These are phyloP conservation scores for Temnothorax nylanderi DNA, from an alignment of 1,140 invertebrate genomes.

Conservation along the genomic window DNA sequence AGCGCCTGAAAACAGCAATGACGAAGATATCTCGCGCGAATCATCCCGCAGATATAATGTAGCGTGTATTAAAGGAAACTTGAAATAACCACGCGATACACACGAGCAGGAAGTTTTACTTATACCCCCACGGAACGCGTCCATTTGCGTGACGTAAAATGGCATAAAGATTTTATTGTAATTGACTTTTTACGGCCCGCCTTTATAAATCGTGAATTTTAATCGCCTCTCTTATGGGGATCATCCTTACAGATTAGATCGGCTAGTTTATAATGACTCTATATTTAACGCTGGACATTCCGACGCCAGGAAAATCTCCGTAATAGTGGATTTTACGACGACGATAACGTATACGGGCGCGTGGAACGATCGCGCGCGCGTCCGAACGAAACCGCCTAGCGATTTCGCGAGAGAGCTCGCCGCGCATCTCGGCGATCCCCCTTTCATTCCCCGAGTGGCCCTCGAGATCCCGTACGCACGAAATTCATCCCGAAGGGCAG, in stretches of 20 bases:
- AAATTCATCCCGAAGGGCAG: conserved; percentile 66
- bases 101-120: conserved; percentile 24
- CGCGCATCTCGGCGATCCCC: background rate
- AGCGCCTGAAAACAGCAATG: background rate
- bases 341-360: conserved; percentile 4
- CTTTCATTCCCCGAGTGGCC: conserved; percentile 29
- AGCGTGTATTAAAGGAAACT: background rate
- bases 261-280: conserved; percentile 29
- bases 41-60: background rate
- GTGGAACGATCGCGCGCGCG: conserved; percentile 9
- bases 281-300: conserved; percentile 36
- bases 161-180: conserved; percentile 25
- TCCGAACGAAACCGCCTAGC: background rate
- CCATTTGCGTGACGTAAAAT: background rate
- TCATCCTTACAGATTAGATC: conserved; percentile 35
- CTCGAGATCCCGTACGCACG: conserved; percentile 37
- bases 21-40: conserved; percentile 16
- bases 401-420: conserved; percentile 38
- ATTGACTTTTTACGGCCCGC: background rate
- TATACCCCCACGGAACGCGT: background rate
- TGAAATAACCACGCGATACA: background rate
- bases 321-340: conserved; percentile 40
- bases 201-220: conserved; percentile 35
- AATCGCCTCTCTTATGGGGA: conserved; percentile 16
- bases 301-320: background rate